Base-by-base conservation (phyloP, 2,888 invertebrate genomes). In the Scaptomyza parva region DNA sequence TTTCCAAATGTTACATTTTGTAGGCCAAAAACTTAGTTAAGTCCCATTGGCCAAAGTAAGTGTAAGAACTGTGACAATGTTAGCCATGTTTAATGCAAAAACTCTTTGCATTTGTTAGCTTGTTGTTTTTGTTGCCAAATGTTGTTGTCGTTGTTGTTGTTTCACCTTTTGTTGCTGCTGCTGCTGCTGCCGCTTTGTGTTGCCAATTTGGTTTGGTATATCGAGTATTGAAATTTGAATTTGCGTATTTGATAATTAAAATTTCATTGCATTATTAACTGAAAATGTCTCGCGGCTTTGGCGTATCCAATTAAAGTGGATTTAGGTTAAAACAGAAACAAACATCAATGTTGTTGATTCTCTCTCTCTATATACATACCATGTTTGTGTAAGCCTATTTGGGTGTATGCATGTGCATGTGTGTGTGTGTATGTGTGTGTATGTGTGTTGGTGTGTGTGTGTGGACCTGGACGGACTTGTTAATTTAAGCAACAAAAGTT, bases 401-500 rank as follows among this genome's bases (percentile, higher is more conserved):
- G 17, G 12, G 4, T 78, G 81, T 40, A 28, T 41, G 20, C 20
- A 20, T 40, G 8, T 41, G 41, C 12, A 22, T 48, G 48, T 40
- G 20, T 18, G 11, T 43, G 30, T 37, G 81, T 40, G 33, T 41
- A 20, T 40, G 40, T 40, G 8, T 41, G 41, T n/a, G 24, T 48
- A 45, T 40, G 20, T 18, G 11, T 43, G 30, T 37, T 22, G 3
- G 26, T 14, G 17, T 28, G 8, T 82, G 78, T 64, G 40, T 39
- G 35, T 40, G 37, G 28, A 35, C 22, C 37, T 22, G 62, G 17
- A 45, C 69, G 58, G 60, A 69, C 70, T 80, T 82, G 81, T 82
- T 82, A 82, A 82, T 82, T 86, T 86, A 74, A 83, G 74, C 70
- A 86, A 66, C 81, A 86, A 82, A 86, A 82, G 78, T 82, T 83